These are phyloP conservation scores for Lordiphosa collinella DNA, from an alignment of 1,140 invertebrate genomes.

Conservation along the genomic window DNA sequence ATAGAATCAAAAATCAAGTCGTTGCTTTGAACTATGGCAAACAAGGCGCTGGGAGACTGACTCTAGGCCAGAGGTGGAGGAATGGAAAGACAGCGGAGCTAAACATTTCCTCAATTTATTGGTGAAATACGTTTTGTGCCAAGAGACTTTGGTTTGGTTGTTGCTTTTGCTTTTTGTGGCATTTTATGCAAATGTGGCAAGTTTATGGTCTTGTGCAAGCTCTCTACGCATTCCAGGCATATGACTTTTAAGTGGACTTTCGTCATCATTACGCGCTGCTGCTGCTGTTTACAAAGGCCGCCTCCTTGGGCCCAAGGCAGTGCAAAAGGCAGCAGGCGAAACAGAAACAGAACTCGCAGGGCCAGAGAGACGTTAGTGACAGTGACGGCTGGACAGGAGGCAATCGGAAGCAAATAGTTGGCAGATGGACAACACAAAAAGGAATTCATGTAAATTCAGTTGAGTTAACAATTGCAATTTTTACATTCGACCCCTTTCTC, in stretches of 20 bases:
- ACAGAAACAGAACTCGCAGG: not conserved
- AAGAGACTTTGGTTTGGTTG: slow-evolving; percentile 42
- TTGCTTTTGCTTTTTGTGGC: slow-evolving; percentile 51
- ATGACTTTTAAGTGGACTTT: slow-evolving; percentile 60
- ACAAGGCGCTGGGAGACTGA: slow-evolving; percentile 17
- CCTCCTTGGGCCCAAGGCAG: slow-evolving; percentile 9
- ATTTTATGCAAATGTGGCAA: slow-evolving; percentile 74
- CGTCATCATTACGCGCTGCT: slow-evolving; percentile 36
- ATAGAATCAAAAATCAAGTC: slow-evolving; percentile 57
- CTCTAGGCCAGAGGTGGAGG: not conserved
- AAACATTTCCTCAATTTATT: slow-evolving; percentile 73
- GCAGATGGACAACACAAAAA: slow-evolving; percentile 14
- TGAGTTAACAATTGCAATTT: slow-evolving; percentile 72
- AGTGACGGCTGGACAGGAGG: slow-evolving; percentile 39
- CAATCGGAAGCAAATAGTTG: slow-evolving; percentile 14
- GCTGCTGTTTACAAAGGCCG: slow-evolving; percentile 11
- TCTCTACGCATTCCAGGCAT: slow-evolving; percentile 37
- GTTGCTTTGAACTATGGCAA: slow-evolving; percentile 46
- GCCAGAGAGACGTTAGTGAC: slow-evolving; percentile 35
- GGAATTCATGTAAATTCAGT: slow-evolving; percentile 49
- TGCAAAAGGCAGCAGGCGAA: too few species aligned
- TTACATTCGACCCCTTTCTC: slow-evolving; percentile 24
- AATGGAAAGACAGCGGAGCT: slow-evolving; percentile 9
- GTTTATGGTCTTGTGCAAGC: slow-evolving; percentile 50
- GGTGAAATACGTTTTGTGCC: slow-evolving; percentile 64